Conservation (phyloP, 2,113 vertebrate species). For the Chloropsis cyanopogon region DNA sequence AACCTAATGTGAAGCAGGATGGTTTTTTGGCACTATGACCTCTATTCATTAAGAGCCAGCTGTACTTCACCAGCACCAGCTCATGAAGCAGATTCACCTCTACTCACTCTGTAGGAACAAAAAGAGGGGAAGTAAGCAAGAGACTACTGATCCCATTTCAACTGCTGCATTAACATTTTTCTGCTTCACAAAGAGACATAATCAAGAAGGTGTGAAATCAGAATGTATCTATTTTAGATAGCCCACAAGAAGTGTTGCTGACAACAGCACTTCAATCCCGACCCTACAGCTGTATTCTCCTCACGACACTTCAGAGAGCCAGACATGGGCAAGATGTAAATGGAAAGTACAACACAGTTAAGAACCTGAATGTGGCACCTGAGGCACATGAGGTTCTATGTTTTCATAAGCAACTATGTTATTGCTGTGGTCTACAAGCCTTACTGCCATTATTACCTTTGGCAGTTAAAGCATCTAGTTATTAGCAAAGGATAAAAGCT, state of each 20-base stretch:
- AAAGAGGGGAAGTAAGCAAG: background rate
- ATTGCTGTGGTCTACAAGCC: background rate
- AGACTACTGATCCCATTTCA: background rate
- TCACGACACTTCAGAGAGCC: background rate
- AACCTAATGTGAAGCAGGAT: background rate
- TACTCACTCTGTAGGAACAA: background rate
- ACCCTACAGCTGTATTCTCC: background rate
- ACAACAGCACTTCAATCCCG: background rate
- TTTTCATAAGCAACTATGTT: constrained; percentile 15
- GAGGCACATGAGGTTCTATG: background rate
- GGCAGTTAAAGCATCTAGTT: background rate
- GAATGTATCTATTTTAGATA: background rate
- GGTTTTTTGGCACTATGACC: constrained; percentile 10
- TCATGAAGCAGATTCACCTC: constrained; percentile 19
- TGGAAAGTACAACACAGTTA: background rate
- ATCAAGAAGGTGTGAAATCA: background rate
- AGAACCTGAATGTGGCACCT: background rate
- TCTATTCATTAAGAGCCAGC: constrained; percentile 41
- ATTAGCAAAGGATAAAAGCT: background rate
- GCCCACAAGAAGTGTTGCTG: background rate
- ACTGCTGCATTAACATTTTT: background rate
- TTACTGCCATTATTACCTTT: background rate
- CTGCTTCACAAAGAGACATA: background rate
- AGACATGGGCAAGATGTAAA: background rate
- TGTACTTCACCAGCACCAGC: background rate